Base-by-base conservation (phyloP, 2,888 invertebrate genomes). In the Diogma glabrata region DNA sequence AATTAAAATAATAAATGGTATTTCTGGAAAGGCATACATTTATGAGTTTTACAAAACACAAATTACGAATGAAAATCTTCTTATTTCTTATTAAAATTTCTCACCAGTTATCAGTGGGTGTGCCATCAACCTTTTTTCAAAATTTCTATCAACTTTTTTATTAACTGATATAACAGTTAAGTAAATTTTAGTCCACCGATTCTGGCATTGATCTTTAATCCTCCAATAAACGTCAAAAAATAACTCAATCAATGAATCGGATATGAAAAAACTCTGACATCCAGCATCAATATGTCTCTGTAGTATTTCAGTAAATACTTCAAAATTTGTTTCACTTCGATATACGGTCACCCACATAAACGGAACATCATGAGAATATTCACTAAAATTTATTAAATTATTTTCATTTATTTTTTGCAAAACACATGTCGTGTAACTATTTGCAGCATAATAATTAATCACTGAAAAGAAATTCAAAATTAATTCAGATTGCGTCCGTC, bases 1-100 rank as follows among this genome's bases (percentile, higher is more conserved):
- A 23, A 43, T 43, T 22, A 43, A 43, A 22, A 43, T 43, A 9
- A 22, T 43, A n/a, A n/a, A n/a, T n/a, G 20, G 43, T n/a, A 43
- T 3, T 8, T 43, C 43, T 43, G n/a, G 23, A 43, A 43, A n/a
- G n/a, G n/a, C n/a, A n/a, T n/a, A n/a, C n/a, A n/a, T n/a, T n/a
- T n/a, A n/a, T n/a, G n/a, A n/a, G n/a, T n/a, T n/a, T n/a, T n/a
- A n/a, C n/a, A n/a, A n/a, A 4, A n/a, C n/a, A 28, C 28, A 28
- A 12, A 28, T 3, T 2, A 28, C n/a, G 4, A 28, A 28, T 10
- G 3, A 28, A 10, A 28, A 12, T 3, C n/a, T 28, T 28, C 2
- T 28, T 12, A 3, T 28, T 28, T 28, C 10, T 28, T 28, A 9
- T 12, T n/a, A 2, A 28, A 28, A 28, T 28, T 28, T 9, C 28